Evolutionary conservation across 1,140 invertebrate species (phyloP).

Genomic region (Propsilocerus akamusi): DNA sequence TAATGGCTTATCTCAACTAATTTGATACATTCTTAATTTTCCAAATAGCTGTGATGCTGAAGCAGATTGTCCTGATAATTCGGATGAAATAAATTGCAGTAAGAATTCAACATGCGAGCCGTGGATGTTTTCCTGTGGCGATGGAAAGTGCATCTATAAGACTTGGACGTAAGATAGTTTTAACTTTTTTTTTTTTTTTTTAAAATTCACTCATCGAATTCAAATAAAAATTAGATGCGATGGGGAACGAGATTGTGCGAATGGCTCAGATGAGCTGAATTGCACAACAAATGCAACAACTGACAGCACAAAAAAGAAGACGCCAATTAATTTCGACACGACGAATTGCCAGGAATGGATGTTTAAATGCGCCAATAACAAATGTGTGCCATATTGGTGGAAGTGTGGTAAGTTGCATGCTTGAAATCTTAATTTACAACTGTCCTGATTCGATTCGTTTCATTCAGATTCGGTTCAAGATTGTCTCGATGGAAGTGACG

Average conservation of each 20-base stretch:
- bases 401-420: slow-evolving; percentile 31
- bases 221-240: slow-evolving; percentile 23
- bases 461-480: slow-evolving; percentile 42
- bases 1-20: too few relatives aligned
- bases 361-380: slow-evolving; percentile 49
- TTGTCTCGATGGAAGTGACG: slow-evolving; percentile 62
- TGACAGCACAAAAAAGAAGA: slow-evolving; percentile 17
- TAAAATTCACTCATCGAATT: background rate
- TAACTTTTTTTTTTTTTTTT: slow-evolving; percentile 24
- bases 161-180: slow-evolving; percentile 39
- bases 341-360: slow-evolving; percentile 50
- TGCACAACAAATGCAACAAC: slow-evolving; percentile 32
- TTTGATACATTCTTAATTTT: too few relatives aligned
- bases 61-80: slow-evolving; percentile 26
- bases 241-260: slow-evolving; percentile 47
- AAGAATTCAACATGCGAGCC: slow-evolving; percentile 27
- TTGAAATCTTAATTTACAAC: background rate
- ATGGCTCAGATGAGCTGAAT: slow-evolving; percentile 53
- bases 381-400: slow-evolving; percentile 75
- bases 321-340: slow-evolving; percentile 14
- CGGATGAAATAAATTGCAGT: slow-evolving; percentile 33
- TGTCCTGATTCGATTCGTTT: slow-evolving; percentile 14
- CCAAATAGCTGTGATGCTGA: slow-evolving; percentile 5
- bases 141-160: slow-evolving; percentile 46
- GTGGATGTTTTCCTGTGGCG: slow-evolving; percentile 37